Conservation (phyloP, 2,888 invertebrate species). For the Dasypolia templi region DNA sequence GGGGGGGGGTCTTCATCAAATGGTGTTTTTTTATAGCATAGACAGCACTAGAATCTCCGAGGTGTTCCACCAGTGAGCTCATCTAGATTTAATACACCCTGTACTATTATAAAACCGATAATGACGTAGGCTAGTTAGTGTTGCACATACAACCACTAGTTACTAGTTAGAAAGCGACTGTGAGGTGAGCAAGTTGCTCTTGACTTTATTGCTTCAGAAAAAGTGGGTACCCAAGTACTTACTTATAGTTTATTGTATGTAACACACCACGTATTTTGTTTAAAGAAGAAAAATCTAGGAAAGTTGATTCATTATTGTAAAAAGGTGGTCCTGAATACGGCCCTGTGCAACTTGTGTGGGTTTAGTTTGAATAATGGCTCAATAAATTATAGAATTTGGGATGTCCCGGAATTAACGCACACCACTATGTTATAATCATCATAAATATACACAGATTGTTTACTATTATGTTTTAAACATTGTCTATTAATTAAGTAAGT, state of each 20-base stretch:
- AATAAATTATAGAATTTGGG: too few species aligned
- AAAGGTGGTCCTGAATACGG: background rate
- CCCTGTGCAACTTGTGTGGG: background rate
- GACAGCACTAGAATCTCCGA: background rate
- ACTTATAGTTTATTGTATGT: slow-evolving; percentile 33
- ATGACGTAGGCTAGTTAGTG: slow-evolving; percentile 36
- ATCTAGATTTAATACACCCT: background rate
- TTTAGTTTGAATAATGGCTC: background rate
- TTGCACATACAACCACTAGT: slow-evolving; percentile 26
- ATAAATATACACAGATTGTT: too few species aligned
- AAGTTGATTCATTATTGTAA: background rate
- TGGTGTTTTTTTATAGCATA: background rate
- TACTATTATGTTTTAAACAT: too few species aligned
- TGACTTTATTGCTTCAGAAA: slow-evolving; percentile 41
- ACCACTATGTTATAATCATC: too few species aligned
- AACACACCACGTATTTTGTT: slow-evolving; percentile 8
- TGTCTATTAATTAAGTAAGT: too few species aligned
- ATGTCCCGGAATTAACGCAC: too few species aligned
- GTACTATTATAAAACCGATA: slow-evolving; percentile 8
- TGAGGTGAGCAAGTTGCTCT: slow-evolving; percentile 42
- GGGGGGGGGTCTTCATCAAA: too few species aligned
- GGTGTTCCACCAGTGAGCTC: background rate
- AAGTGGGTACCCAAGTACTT: too few species aligned
- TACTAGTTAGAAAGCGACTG: slow-evolving; percentile 41
- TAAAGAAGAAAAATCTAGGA: background rate